Conservation (phyloP, 1,140 invertebrate genomes). For the Zaprionus camerounensis region DNA sequence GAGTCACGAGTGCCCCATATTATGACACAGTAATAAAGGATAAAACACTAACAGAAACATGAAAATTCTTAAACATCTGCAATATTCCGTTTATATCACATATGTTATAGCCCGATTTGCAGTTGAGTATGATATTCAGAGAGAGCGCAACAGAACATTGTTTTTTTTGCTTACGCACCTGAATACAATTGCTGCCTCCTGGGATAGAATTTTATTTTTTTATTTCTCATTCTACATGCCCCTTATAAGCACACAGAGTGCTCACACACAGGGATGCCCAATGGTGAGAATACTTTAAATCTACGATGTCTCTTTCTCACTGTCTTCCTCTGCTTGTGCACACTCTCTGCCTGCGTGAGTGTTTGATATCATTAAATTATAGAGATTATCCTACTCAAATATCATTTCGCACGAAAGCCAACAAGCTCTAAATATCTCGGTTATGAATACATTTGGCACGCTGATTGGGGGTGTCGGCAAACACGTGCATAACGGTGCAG, state of each 20-base stretch:
- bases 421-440: conserved; percentile 74
- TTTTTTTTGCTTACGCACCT: no score
- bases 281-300: conserved; percentile 30
- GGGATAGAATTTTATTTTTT: no score
- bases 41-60: no score
- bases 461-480: background rate
- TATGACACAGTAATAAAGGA: no score
- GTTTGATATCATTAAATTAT: conserved; percentile 62
- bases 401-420: conserved; percentile 78
- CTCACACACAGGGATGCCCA: conserved; percentile 54
- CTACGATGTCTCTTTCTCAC: background rate
- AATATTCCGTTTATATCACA: no score
- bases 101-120: no score
- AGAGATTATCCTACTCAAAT: conserved; percentile 77
- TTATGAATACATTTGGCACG: conserved; percentile 41
- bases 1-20: no score
- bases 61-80: no score
- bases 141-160: no score
- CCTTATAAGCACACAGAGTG: conserved; percentile 13
- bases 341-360: conserved; percentile 19
- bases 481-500: background rate
- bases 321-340: background rate
- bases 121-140: no score
- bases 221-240: no score
- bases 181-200: no score